Evolutionary conservation across 2,113 vertebrate genomes (phyloP), one percentile per base, ranked within the genome.

Genomic region (Oreochromis niloticus): DNA sequence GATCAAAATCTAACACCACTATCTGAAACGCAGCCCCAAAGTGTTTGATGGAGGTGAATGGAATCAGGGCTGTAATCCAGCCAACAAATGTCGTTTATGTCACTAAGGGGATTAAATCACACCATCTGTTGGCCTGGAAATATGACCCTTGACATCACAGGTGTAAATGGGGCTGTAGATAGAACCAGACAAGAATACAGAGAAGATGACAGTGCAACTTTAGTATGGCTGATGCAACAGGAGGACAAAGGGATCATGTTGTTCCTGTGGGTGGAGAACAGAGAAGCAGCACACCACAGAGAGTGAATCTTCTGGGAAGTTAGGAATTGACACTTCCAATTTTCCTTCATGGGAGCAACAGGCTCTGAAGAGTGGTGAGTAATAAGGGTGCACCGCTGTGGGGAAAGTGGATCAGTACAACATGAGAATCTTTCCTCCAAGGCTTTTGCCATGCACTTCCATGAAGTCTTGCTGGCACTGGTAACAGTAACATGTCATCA

Each of bases 401-500:
- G 88, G 88, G 91, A 95, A 92, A 93, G 87, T 79, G 87, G 91
- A 94, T 93, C 92, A 90, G 89, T 90, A 80, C 88, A 92, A 90
- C 75, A 93, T 93, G 85, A 93, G 88, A 88, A 85, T 90, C 88
- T 94, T 93, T 94, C 86, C 92, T 92, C 83, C 87, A 41, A 83
- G 79, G 81, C 68, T 27, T 88, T 87, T 92, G 90, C 91, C 92
- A 91, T 93, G 61, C 39, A 1, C 61, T 86, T 89, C 83, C 87
- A 66, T 89, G 80, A 86, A 88, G 83, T 55, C 82, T 3, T 12
- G 34, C 12, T 95, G 94, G 93, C 91, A 89, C 59, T 2, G 56
- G 9, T 91, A 85, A 83, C 85, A 92, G 85, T 86, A 93, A 93
- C 91, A 92, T 92, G 89, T 92, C 94, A 93, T 90, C 55, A 56